These are phyloP conservation scores for Coelopa pilipes DNA, from an alignment of 2,888 invertebrate species.

Conservation along the genomic window DNA sequence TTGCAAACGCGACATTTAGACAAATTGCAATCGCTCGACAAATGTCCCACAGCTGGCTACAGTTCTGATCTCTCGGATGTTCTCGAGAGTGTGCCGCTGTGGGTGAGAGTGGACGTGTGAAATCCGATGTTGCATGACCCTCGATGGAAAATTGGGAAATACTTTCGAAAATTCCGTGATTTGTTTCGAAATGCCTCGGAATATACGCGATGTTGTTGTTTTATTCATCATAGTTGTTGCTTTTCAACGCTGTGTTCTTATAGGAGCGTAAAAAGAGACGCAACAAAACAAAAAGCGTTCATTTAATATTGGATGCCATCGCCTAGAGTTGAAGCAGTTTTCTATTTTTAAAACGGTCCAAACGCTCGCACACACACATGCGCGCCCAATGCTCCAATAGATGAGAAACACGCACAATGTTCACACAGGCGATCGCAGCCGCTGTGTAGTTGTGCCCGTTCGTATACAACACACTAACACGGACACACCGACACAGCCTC, in stretches of 20 bases:
- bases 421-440: neutral
- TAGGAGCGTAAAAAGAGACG: neutral
- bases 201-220: slow-evolving; percentile 1
- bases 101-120: neutral
- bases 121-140: neutral
- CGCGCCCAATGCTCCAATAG: neutral
- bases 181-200: neutral
- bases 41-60: neutral
- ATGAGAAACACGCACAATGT: neutral
- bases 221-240: neutral
- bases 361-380: neutral
- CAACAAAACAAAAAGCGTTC: neutral
- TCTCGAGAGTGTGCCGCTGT: neutral
- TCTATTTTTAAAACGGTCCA: slow-evolving; percentile 30
- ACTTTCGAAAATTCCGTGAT: slow-evolving; percentile 3
- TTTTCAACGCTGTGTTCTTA: neutral
- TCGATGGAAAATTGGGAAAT: slow-evolving; percentile 17
- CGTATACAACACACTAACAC: neutral
- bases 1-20: too few species aligned
- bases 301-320: slow-evolving; percentile 1
- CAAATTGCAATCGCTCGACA: neutral
- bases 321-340: slow-evolving; percentile 27
- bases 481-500: neutral
- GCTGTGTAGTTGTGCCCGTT: neutral
- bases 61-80: neutral